A percentile compares a stretch with the other conserved stretches of the same genome.
These are phyloP conservation scores for Phenganax marumi DNA, from an alignment of 92 coral and sea anemone species.

Conservation along the genomic window DNA sequence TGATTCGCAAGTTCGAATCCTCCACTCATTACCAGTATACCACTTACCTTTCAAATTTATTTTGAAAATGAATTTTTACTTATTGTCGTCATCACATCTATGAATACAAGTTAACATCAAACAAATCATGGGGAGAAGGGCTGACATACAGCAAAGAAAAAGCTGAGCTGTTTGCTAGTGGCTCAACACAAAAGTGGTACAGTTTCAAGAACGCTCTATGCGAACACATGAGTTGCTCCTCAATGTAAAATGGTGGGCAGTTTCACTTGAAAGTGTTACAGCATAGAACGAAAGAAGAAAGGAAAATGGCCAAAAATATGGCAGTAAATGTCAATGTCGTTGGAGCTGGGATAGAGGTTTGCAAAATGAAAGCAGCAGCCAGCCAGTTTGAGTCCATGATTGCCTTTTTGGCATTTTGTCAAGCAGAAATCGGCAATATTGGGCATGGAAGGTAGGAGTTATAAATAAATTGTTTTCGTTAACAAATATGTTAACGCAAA, in stretches of 20 bases:
- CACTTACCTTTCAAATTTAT: no score
- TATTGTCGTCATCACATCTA: not conserved
- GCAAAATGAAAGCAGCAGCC: slow-evolving; percentile 16
- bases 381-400: not conserved
- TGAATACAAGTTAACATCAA: not conserved
- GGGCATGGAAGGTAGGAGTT: slow-evolving; percentile 5
- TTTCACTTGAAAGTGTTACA: not conserved
- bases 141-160: not conserved
- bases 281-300: not conserved
- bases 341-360: not conserved
- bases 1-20: not conserved
- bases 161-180: slow-evolving; percentile 2
- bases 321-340: not conserved
- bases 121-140: slow-evolving; percentile 1
- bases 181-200: not conserved
- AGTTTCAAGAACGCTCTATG: not conserved
- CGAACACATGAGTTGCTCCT: not conserved
- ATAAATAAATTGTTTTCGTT: not conserved
- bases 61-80: no score
- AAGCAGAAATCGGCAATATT: not conserved
- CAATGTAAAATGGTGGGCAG: not conserved
- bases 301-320: not conserved
- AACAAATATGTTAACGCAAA: not conserved
- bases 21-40: not conserved
- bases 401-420: not conserved